Conservation (phyloP, 2,113 vertebrate species). For the Catharus bicknelli region DNA sequence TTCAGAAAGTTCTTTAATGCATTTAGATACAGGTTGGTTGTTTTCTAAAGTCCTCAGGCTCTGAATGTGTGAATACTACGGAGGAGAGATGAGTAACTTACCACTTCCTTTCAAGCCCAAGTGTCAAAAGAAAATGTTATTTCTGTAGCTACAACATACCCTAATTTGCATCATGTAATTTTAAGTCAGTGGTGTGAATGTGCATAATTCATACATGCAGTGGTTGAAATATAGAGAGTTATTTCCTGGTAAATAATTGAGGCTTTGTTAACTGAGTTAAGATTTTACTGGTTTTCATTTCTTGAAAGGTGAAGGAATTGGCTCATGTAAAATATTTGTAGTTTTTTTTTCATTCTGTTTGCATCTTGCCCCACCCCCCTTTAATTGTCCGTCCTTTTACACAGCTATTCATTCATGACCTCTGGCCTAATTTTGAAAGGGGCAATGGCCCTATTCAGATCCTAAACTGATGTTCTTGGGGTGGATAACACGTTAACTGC, state of each 20-base stretch:
- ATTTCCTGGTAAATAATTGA: not conserved
- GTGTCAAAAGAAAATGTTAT: not conserved
- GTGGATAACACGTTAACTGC: not conserved
- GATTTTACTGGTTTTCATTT: not conserved
- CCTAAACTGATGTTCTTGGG: not conserved
- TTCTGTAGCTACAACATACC: not conserved
- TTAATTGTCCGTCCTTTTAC: not conserved
- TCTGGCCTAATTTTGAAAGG: not conserved
- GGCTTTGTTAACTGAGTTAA: not conserved
- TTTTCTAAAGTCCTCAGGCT: not conserved
- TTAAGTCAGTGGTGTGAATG: not conserved
- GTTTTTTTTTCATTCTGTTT: not conserved
- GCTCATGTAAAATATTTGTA: not conserved
- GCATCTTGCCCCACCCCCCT: not conserved
- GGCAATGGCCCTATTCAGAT: not conserved
- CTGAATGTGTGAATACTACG: not conserved
- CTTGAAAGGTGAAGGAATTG: not conserved
- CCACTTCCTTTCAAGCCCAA: not conserved
- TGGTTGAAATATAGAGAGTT: not conserved
- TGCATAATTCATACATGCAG: not conserved
- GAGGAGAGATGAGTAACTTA: not conserved
- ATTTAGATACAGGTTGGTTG: not conserved
- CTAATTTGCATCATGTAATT: not conserved
- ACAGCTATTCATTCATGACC: not conserved
- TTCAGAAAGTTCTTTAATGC: not conserved